phyloP scores from a whole-genome alignment of 2,888 invertebrate genomes.

The Drosophila hawaiiensis region DNA sequence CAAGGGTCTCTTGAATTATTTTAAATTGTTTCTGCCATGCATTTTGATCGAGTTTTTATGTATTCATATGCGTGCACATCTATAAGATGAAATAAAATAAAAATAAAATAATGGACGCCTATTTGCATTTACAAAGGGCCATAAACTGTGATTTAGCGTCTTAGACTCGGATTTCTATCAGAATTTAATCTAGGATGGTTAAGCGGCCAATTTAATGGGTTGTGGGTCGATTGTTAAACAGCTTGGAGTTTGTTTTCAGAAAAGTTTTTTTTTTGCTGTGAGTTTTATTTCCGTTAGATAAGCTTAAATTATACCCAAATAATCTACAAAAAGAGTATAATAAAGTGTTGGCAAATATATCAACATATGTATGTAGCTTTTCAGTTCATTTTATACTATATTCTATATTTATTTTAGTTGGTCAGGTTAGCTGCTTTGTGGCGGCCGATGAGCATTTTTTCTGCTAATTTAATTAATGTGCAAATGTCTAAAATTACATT shows the following conservation, averaged over 20 bases:
- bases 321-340: constrained; percentile 6
- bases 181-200: constrained; percentile 54
- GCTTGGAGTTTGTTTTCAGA: constrained; percentile 16
- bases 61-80: constrained; percentile 67
- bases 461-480: constrained; percentile 75
- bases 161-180: constrained; percentile 41
- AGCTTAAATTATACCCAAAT: constrained; percentile 7
- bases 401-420: constrained; percentile 27
- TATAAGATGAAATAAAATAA: constrained; percentile 46
- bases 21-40: constrained; percentile 71
- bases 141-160: constrained; percentile 64
- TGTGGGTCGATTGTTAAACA: constrained; percentile 41
- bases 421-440: constrained; percentile 30
- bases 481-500: constrained; percentile 67
- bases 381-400: constrained; percentile 9
- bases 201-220: constrained; percentile 52
- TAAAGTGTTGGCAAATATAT: constrained; percentile 18
- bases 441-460: constrained; percentile 51
- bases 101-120: constrained; percentile 52
- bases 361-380: constrained; percentile 11
- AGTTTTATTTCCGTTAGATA: constrained; percentile 24
- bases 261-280: constrained; percentile 5
- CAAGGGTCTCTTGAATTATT: constrained; percentile 76
- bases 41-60: constrained; percentile 54
- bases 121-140: constrained; percentile 46